Conservation (phyloP, 2,113 vertebrate species). For the Brachypodius melanocephalos region DNA sequence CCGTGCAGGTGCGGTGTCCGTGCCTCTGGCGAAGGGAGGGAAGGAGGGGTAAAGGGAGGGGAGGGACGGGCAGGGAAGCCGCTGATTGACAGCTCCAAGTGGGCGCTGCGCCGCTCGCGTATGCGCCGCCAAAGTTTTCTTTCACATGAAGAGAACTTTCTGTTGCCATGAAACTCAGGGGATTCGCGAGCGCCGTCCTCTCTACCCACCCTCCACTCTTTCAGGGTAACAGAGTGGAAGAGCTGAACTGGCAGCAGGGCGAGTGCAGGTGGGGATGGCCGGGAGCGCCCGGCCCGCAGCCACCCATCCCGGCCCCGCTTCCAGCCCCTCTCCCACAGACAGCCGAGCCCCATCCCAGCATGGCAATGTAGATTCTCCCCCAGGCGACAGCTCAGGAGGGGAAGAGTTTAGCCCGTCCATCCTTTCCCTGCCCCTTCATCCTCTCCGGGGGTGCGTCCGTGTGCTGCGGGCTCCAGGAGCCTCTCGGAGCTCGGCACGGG, state of each 20-base stretch:
- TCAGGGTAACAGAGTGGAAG: neutral
- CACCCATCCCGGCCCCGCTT: neutral
- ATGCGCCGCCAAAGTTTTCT: slow-evolving; percentile 26
- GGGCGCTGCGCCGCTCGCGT: neutral
- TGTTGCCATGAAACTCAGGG: slow-evolving; percentile 23
- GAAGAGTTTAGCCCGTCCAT: neutral
- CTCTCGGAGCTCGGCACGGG: neutral
- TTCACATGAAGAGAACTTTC: slow-evolving; percentile 13
- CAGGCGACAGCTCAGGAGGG: neutral
- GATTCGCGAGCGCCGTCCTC: neutral
- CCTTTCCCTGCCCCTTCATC: neutral
- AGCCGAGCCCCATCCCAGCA: neutral
- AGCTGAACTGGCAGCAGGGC: neutral
- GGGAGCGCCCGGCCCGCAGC: neutral
- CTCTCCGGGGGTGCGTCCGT: fast-evolving
- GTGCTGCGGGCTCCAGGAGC: neutral
- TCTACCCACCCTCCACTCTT: neutral
- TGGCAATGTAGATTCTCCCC: fast-evolving
- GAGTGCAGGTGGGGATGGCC: neutral
- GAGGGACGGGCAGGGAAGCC: neutral
- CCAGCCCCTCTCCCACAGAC: neutral
- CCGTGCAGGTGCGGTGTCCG: neutral
- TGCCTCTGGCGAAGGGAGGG: neutral
- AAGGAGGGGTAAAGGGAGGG: neutral
- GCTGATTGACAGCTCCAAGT: slow-evolving; percentile 34